A percentile compares a stretch with the other conserved stretches of the same genome.
phyloP scores from a whole-genome alignment of 1,140 invertebrate genomes.

The Paraescarpia echinospica region DNA sequence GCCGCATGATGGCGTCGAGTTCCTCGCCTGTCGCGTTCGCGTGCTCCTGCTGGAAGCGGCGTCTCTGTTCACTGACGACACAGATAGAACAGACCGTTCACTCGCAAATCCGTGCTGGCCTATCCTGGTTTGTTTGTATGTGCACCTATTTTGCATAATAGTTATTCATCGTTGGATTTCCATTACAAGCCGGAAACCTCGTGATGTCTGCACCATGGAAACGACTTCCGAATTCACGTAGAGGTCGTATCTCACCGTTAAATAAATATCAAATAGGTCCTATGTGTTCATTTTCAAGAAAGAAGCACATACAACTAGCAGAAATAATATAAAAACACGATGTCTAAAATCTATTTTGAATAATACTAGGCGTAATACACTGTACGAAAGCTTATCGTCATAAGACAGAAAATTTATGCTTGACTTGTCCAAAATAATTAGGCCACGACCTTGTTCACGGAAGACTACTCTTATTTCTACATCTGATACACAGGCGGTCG shows the following conservation, averaged over 20 bases:
- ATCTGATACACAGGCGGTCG: no score
- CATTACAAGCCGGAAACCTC: neutral
- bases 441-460: no score
- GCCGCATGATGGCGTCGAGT: slow-evolving; percentile 20
- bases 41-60: slow-evolving; percentile 18
- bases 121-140: neutral
- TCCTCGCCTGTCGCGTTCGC: slow-evolving; percentile 11
- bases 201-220: neutral
- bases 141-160: neutral
- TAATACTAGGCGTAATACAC: no score
- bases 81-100: neutral
- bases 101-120: neutral
- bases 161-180: neutral
- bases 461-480: no score
- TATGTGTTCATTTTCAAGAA: no score
- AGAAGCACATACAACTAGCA: no score
- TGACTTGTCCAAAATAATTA: no score
- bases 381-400: no score
- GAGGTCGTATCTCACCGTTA: neutral
- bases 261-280: neutral
- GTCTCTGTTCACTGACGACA: slow-evolving; percentile 17
- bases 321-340: no score
- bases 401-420: no score
- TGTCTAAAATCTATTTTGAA: no score
- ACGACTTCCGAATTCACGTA: neutral